Conservation (phyloP, 2,888 invertebrate species). For the Masnerella sp. region DNA sequence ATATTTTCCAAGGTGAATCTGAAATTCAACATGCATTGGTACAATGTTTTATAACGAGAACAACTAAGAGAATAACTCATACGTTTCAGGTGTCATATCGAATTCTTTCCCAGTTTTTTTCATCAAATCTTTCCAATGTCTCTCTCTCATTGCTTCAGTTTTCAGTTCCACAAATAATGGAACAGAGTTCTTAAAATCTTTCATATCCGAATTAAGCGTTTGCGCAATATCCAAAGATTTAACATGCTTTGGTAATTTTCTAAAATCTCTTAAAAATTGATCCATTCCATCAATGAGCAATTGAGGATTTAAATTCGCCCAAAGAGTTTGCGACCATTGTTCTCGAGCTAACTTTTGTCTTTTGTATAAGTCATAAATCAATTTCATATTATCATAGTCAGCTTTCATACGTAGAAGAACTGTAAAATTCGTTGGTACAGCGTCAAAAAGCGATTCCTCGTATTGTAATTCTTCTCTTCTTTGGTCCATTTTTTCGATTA, state of each 20-base stretch:
- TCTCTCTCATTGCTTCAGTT: conserved; percentile 92
- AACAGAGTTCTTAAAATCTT: conserved; percentile 91
- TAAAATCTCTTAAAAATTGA: conserved; percentile 87
- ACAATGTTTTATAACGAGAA: no score
- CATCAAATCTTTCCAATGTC: conserved; percentile 96
- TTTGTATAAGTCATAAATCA: conserved; percentile 87
- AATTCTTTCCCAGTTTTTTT: conserved; percentile 88
- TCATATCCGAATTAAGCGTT: conserved; percentile 88
- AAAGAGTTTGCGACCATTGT: conserved; percentile 90
- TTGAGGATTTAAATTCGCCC: conserved; percentile 92
- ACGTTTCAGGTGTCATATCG: conserved; percentile 89
- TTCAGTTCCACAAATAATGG: conserved; percentile 95
- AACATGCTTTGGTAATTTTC: conserved; percentile 84
- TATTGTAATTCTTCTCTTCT: conserved; percentile 82
- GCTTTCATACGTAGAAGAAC: conserved; percentile 83
- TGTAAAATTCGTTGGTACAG: conserved; percentile 90
- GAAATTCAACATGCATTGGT: conserved; percentile 1
- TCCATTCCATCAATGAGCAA: conserved; percentile 92
- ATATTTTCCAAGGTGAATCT: conserved; percentile 94
- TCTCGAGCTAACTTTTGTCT: conserved; percentile 88
- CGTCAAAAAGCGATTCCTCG: conserved; percentile 92
- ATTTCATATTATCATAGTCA: conserved; percentile 84
- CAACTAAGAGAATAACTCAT: no score
- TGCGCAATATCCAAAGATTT: conserved; percentile 81
- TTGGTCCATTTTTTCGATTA: conserved; percentile 83